These are phyloP conservation scores for Podilymbus podiceps DNA, from an alignment of 2,113 vertebrate species.

Conservation along the genomic window DNA sequence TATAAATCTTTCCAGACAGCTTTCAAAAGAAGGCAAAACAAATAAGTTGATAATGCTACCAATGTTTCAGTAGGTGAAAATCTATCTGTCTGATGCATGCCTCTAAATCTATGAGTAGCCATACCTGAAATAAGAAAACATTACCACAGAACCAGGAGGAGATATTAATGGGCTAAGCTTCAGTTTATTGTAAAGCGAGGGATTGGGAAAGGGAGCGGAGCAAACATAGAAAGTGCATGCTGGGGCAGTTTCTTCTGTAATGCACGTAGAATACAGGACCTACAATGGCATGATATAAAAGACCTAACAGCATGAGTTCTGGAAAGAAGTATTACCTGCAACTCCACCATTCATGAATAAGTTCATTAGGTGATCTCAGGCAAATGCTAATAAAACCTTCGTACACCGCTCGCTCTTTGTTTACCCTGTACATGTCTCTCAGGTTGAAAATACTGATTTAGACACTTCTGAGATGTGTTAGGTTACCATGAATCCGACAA, in stretches of 20 bases:
- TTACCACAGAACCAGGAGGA: background rate
- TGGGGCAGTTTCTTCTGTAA: background rate
- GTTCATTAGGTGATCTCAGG: background rate
- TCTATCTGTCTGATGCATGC: background rate
- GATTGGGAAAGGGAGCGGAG: background rate
- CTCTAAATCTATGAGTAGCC: background rate
- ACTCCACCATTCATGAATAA: background rate
- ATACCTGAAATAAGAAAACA: background rate
- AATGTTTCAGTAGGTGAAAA: background rate
- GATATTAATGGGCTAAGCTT: background rate
- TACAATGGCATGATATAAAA: background rate
- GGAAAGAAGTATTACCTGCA: background rate
- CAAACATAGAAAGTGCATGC: background rate
- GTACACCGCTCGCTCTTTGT: background rate
- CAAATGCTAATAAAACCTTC: background rate
- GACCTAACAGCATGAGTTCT: background rate
- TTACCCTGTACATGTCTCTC: background rate
- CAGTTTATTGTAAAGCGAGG: background rate
- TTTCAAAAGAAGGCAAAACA: slow-evolving; percentile 9
- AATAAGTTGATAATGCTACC: background rate
- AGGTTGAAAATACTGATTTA: background rate
- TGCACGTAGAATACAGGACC: background rate
- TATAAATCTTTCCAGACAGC: slow-evolving; percentile 23
- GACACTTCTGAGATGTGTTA: background rate
- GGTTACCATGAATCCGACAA: background rate